A percentile compares a stretch with the other conserved stretches of the same genome.
Evolutionary conservation across 2,888 invertebrate species (phyloP).

Genomic region (Parnassius mnemosyne): DNA sequence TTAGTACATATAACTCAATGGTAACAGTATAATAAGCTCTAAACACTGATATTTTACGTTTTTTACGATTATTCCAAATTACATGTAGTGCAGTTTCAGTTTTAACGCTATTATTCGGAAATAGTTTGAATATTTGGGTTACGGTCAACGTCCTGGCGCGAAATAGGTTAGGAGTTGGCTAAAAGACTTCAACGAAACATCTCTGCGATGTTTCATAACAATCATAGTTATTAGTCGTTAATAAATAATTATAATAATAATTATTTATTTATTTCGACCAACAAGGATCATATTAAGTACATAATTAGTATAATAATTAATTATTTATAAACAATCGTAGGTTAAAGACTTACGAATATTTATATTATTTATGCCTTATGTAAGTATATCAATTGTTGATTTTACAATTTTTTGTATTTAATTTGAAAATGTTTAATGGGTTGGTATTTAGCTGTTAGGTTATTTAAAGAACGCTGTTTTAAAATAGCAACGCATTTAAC

Average conservation of each 20-base stretch:
- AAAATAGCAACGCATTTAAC: slow-evolving; percentile 11
- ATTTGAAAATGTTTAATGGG: too few species aligned
- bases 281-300: too few species aligned
- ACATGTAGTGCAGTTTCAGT: slow-evolving; percentile 42
- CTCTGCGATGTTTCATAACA: background rate
- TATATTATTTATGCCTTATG: too few species aligned
- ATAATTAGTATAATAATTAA: too few species aligned
- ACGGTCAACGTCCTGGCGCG: slow-evolving; percentile 42
- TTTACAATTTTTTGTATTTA: too few species aligned
- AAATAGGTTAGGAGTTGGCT: slow-evolving; percentile 42
- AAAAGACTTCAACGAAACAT: slow-evolving; percentile 53
- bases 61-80: background rate
- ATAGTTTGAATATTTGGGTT: slow-evolving; percentile 44
- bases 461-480: slow-evolving; percentile 7
- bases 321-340: too few species aligned
- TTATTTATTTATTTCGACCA: too few species aligned
- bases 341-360: too few species aligned
- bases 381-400: too few species aligned
- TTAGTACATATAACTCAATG: too few species aligned
- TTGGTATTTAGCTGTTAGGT: background rate
- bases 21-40: too few species aligned
- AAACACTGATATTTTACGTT: background rate
- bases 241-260: too few species aligned
- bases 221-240: background rate
- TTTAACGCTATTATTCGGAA: slow-evolving; percentile 40